Evolutionary conservation across 2,113 vertebrate genomes (phyloP), one percentile per base, ranked within the genome.

Genomic region (Pavo muticus): DNA sequence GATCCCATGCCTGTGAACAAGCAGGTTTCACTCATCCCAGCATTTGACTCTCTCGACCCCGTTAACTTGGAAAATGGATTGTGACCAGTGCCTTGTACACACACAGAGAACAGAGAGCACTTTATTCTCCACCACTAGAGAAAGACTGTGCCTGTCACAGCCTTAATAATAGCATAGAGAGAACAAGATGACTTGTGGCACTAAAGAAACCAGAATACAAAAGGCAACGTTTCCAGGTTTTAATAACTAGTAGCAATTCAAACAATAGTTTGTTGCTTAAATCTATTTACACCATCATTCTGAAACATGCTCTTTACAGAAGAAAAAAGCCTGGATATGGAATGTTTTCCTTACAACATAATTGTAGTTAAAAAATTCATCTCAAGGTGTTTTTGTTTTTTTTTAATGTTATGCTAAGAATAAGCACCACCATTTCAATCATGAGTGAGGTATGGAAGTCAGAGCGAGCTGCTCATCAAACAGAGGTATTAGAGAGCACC

Each of bases 301-400:
- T 75, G 73, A 89, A 83, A 82, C 60, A 19, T 4, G 11, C 29
- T 95, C 4, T 18, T 37, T 90, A 48, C 14, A 8, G 24, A 64
- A 7, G 12, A 32, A 44, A 90, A 91, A 71, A 91, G 52, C 57
- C 84, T 91, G 61, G 84, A 39, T 91, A 91, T 77, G 37, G 45
- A 88, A 8, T 71, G 50, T 68, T 86, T 78, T 71, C 42, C 56
- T 65, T 73, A 60, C 11, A 60, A 86, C 48, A 7, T 88, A 3
- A 54, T 89, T 96, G 93, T 91, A 94, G 94, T 83, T 69, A 73
- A 50, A 93, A 87, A 97, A 97, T 94, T 94, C 70, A 96, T 96
- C 90, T 86, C 60, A 82, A 32, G 50, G 29, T 50, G 94, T 25
- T 86, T 84, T 35, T 35, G 35, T 35, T 60, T 69, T 76, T 95